Evolutionary conservation across 2,888 invertebrate genomes (phyloP), one percentile per base, ranked within the genome.

Genomic region (Didymodactylos carnosus): DNA sequence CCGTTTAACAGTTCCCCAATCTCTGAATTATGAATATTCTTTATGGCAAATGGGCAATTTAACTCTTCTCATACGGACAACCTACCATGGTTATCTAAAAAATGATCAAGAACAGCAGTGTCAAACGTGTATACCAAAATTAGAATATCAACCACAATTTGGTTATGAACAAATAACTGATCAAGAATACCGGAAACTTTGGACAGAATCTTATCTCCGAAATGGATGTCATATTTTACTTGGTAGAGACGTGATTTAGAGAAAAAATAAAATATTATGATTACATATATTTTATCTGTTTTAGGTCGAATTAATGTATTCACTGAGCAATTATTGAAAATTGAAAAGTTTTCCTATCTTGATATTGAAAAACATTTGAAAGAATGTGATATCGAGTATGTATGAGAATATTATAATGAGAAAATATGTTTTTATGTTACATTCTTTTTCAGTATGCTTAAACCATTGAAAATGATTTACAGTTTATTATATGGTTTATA

Each of bases 111-210:
- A 62, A 11, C 35, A 62, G 19, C 35, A 62, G 35, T 13, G 29
- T 0, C 8, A n/a, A n/a, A 62, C 62, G 35, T 62, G 62, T 62
- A 14, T 53, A 69, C n/a, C 74, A 39, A 74, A 74, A 53, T 51
- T 74, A 13, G 74, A 74, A 39, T 74, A 74, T 46, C 74, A 74
- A 27, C 74, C 74, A 19, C 74, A 74, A 46, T 74, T 74, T 39
- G 74, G 74, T 3, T 62, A 25, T 5, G 74, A 74, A 74, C 71
- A 53, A 46, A 43, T 74, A 16, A 74, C 53, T 11, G 71, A 46
- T 19, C 41, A 69, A 71, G 74, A 74, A 35, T 74, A 74, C 29
- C 71, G 53, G 23, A 62, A 19, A 25, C 71, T 74, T 71, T 74
- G 74, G 74, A 23, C 71, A n/a, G 71, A 74, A 69, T 74, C 74